Base-by-base conservation (phyloP, 1,140 invertebrate genomes). In the Drosophila suzukii region DNA sequence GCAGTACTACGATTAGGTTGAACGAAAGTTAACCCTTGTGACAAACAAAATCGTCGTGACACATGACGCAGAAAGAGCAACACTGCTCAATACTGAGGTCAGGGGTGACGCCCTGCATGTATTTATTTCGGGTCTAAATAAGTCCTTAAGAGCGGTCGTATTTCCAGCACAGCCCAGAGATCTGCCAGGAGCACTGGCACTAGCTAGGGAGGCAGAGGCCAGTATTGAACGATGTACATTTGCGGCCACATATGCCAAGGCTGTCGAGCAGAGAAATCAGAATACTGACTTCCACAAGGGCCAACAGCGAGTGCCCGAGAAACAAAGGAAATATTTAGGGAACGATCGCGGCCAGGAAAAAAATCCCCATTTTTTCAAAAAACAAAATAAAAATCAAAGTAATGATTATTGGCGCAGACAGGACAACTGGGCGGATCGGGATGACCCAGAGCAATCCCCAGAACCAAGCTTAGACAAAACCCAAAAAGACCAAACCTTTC, bases 341-440 rank as follows among this genome's bases (percentile, higher is more conserved):
- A 15, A 34, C 32, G 50, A 53, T n/a, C 17, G 32, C 32, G 17
- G 32, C 4, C 15, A 15, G 36, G 2, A 38, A 54, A 68, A n/a
- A 54, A 38, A 70, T 32, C 49, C n/a, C 32, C 41, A 41, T 70
- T 58, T 46, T 39, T 54, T 8, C 20, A 39, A 43, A 58, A 59
- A 51, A 15, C 38, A 13, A 59, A 59, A 59, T 12, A 58, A 43
- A 12, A 6, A 32, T 38, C 43, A 47, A 17, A 41, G 54, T 1
- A 51, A 43, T 15, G 10, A 39, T 17, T 17, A n/a, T 17, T n/a
- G n/a, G n/a, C n/a, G n/a, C n/a, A n/a, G n/a, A n/a, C n/a, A n/a
- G n/a, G n/a, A n/a, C n/a, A n/a, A n/a, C n/a, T n/a, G n/a, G n/a
- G n/a, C n/a, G n/a, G n/a, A n/a, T n/a, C n/a, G n/a, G n/a, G n/a